Conservation (phyloP, 2,888 invertebrate species). For the Leuctra nigra region DNA sequence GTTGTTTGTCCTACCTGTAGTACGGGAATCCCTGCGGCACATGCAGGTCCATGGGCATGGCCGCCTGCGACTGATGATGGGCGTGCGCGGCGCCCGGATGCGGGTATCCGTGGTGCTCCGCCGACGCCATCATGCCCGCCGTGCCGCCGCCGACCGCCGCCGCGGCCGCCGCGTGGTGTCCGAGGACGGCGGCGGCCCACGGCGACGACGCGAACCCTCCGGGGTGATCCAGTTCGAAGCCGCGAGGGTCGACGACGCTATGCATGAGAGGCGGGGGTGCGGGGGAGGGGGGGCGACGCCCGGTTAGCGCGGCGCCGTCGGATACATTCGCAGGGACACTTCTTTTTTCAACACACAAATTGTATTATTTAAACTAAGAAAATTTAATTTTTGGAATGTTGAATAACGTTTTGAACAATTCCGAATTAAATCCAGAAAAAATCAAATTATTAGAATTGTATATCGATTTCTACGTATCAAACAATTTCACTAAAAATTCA, state of each 20-base stretch:
- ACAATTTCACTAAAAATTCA: too few species aligned
- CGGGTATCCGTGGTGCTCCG: conserved; percentile 37
- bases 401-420: too few species aligned
- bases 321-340: too few species aligned
- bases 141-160: conserved; percentile 51
- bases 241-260: conserved; percentile 27
- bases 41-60: conserved; percentile 85
- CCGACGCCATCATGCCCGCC: conserved; percentile 40
- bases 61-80: conserved; percentile 34
- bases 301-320: conserved; percentile 20
- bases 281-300: conserved; percentile 35
- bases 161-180: conserved; percentile 42
- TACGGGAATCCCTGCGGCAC: conserved; percentile 88
- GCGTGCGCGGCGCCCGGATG: conserved; percentile 49
- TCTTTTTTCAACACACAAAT: too few species aligned
- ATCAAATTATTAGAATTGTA: too few species aligned
- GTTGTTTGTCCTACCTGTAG: conserved; percentile 81
- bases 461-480: too few species aligned
- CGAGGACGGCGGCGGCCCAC: conserved; percentile 66
- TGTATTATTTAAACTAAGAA: too few species aligned
- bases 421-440: too few species aligned
- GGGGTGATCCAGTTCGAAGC: conserved; percentile 61
- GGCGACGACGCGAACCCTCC: conserved; percentile 67
- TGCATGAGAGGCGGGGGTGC: conserved; percentile 3
- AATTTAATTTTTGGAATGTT: too few species aligned